phyloP scores from a whole-genome alignment of 2,113 vertebrate genomes.

The Danionella cerebrum region DNA sequence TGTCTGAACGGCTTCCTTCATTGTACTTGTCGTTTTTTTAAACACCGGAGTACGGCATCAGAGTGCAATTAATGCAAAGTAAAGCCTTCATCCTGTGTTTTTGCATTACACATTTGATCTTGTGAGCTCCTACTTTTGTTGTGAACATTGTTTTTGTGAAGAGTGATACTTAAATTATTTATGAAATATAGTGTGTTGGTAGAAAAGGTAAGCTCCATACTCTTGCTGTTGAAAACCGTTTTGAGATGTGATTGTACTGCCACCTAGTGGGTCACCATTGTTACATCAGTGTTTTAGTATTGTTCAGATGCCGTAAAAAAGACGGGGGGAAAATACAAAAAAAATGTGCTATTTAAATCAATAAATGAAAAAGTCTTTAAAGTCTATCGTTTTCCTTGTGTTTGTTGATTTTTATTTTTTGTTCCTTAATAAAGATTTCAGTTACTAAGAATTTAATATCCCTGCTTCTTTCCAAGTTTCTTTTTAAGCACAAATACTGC shows the following conservation, averaged over 20 bases:
- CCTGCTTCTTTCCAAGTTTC: too few species aligned
- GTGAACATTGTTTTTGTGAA: constrained; percentile 75
- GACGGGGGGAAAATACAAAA: constrained; percentile 46
- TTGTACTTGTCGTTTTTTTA: constrained; percentile 12
- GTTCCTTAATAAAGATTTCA: too few species aligned
- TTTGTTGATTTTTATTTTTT: background rate
- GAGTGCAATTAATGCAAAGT: constrained; percentile 49
- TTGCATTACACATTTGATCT: constrained; percentile 50
- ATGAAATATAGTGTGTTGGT: constrained; percentile 68
- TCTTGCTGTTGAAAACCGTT: constrained; percentile 67
- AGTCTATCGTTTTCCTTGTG: constrained; percentile 12
- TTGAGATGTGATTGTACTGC: constrained; percentile 76
- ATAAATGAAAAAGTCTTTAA: constrained; percentile 52
- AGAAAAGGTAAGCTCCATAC: constrained; percentile 78
- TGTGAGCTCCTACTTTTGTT: constrained; percentile 47
- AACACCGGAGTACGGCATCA: constrained; percentile 39
- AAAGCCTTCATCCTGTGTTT: constrained; percentile 49
- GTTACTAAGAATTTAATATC: too few species aligned
- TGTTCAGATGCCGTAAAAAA: constrained; percentile 50
- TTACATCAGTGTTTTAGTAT: constrained; percentile 67
- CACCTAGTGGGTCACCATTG: constrained; percentile 71
- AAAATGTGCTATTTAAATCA: constrained; percentile 68
- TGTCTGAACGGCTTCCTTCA: constrained; percentile 42
- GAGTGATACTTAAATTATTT: constrained; percentile 90
- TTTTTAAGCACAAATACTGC: too few species aligned